Evolutionary conservation across 2,888 invertebrate species (phyloP).

Genomic region (Mylabris sibirica): DNA sequence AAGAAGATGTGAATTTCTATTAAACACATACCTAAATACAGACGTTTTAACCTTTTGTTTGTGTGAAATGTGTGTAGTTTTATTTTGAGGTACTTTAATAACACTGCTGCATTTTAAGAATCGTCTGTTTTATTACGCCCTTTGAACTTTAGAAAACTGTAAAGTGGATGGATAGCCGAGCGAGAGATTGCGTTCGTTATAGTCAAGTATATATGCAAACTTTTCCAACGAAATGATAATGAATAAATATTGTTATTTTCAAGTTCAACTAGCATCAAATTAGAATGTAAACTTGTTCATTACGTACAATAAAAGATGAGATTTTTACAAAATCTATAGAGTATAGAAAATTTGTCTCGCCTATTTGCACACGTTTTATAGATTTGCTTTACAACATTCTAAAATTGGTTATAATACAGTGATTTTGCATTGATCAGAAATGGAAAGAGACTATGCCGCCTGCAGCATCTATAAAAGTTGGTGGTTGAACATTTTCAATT

Average conservation of each 20-base stretch:
- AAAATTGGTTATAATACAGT: background rate
- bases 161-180: background rate
- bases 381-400: slow-evolving; percentile 7
- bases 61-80: background rate
- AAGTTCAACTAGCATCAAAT: background rate
- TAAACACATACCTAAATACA: background rate
- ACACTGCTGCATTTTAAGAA: slow-evolving; percentile 3
- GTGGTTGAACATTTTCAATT: background rate
- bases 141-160: slow-evolving; percentile 1
- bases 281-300: background rate
- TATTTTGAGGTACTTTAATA: background rate
- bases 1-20: background rate
- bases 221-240: slow-evolving; percentile 7
- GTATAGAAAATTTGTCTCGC: background rate
- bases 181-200: slow-evolving; percentile 10
- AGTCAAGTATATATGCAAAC: background rate
- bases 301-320: background rate
- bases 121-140: slow-evolving; percentile 6
- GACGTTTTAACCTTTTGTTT: background rate
- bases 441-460: background rate
- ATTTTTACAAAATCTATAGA: background rate
- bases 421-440: slow-evolving; percentile 8
- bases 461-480: slow-evolving; percentile 11
- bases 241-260: slow-evolving; percentile 11
- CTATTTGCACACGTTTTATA: slow-evolving; percentile 2